Evolutionary conservation across 2,797 vertebrate species (phyloP).

Genomic region (Sitta carolinensis): DNA sequence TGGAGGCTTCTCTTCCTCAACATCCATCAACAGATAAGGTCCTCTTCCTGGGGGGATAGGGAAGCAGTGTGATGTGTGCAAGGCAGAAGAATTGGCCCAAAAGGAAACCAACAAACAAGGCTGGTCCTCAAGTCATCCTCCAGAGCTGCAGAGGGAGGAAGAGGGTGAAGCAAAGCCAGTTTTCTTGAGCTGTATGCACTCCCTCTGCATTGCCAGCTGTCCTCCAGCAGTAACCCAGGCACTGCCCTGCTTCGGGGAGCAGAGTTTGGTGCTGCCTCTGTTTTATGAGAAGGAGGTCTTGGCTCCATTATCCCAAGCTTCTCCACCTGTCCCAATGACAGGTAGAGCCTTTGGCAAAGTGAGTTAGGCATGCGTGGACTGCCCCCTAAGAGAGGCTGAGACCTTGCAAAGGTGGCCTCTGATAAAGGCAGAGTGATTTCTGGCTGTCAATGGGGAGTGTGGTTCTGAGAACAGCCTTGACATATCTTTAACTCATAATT

Average conservation of each 20-base stretch:
- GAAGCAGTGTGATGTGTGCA: not conserved
- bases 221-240: not conserved
- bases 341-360: not conserved
- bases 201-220: not conserved
- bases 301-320: not conserved
- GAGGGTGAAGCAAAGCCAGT: not conserved
- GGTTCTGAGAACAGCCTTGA: not conserved
- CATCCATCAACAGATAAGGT: not conserved
- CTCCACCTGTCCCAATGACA: not conserved
- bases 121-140: not conserved
- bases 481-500: not conserved
- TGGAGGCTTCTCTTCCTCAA: not conserved
- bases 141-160: not conserved
- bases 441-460: not conserved
- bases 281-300: accelerated
- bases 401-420: not conserved
- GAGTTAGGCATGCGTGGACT: accelerated
- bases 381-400: not conserved
- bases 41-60: not conserved
- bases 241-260: not conserved
- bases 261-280: not conserved
- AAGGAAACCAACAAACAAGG: not conserved
- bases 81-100: not conserved
- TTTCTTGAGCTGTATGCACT: not conserved
- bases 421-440: not conserved